Conservation (phyloP, 2,888 invertebrate genomes). For the Hydroisotoma schaefferi region DNA sequence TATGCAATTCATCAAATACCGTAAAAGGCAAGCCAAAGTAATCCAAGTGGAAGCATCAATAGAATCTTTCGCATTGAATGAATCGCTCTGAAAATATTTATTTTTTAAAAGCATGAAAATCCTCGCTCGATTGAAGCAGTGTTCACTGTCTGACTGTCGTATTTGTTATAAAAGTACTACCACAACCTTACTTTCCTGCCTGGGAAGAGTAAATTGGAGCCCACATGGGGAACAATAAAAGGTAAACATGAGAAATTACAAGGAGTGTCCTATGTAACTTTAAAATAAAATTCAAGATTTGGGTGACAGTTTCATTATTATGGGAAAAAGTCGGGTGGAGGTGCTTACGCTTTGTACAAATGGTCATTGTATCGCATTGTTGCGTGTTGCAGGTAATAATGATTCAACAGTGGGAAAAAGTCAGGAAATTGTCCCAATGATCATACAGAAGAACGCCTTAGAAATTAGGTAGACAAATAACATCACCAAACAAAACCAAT, state of each 20-base stretch:
- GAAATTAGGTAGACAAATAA: constrained; percentile 29
- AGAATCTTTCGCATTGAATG: not conserved
- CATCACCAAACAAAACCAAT: too few relatives aligned
- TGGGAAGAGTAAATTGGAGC: constrained; percentile 5
- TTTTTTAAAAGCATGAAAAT: too few relatives aligned
- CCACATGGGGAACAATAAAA: constrained; percentile 34
- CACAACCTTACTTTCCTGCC: too few relatives aligned
- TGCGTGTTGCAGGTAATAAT: constrained; percentile 1
- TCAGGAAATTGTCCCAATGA: constrained; percentile 33
- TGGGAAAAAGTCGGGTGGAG: constrained; percentile 17
- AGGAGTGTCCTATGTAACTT: constrained; percentile 25
- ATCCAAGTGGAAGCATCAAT: constrained; percentile 9
- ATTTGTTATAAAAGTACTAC: constrained; percentile 3
- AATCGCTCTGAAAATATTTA: constrained; percentile 4
- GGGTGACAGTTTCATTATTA: constrained; percentile 18
- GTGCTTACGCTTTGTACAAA: constrained; percentile 11
- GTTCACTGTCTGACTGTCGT: too few relatives aligned
- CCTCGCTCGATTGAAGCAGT: not conserved
- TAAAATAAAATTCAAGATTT: not conserved
- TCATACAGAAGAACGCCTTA: constrained; percentile 35
- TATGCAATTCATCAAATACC: too few relatives aligned
- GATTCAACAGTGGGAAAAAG: constrained; percentile 12
- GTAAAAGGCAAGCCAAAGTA: not conserved
- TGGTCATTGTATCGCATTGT: constrained; percentile 5
- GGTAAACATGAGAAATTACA: constrained; percentile 39